These are phyloP conservation scores for Agapornis canus DNA, from an alignment of 2,797 vertebrate species.

Conservation along the genomic window DNA sequence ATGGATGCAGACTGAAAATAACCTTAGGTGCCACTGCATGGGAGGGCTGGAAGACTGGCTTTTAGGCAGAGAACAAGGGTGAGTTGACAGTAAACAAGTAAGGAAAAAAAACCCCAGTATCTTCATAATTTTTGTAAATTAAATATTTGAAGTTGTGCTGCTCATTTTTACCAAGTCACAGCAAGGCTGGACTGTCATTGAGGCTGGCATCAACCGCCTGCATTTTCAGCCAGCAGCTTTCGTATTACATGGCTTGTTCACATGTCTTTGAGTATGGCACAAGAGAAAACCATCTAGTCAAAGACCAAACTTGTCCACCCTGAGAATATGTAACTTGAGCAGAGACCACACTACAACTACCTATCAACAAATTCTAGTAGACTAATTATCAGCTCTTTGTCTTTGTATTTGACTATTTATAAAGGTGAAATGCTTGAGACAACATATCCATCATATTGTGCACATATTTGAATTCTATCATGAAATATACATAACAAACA, in stretches of 20 bases:
- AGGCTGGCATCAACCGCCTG: neutral
- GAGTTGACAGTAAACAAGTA: neutral
- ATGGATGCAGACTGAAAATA: neutral
- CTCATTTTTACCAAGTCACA: neutral
- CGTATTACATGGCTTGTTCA: neutral
- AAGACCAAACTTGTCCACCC: slow-evolving; percentile 70
- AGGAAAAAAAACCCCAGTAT: neutral
- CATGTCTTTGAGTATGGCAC: neutral
- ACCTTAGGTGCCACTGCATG: neutral
- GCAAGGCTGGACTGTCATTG: neutral
- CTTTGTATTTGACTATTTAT: neutral
- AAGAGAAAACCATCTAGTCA: slow-evolving; percentile 46
- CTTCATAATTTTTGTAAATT: neutral
- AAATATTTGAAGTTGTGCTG: neutral
- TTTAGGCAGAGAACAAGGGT: neutral
- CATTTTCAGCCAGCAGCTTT: neutral
- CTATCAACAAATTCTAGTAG: neutral
- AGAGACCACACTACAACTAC: neutral
- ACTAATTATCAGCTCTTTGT: neutral
- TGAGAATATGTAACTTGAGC: neutral
- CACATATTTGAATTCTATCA: slow-evolving; percentile 8
- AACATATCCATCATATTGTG: neutral
- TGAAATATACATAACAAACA: slow-evolving; percentile 31
- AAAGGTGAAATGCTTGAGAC: slow-evolving; percentile 6
- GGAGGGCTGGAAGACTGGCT: neutral